Evolutionary conservation across 2,113 vertebrate genomes (phyloP).

Genomic region (Bufo gargarizans): DNA sequence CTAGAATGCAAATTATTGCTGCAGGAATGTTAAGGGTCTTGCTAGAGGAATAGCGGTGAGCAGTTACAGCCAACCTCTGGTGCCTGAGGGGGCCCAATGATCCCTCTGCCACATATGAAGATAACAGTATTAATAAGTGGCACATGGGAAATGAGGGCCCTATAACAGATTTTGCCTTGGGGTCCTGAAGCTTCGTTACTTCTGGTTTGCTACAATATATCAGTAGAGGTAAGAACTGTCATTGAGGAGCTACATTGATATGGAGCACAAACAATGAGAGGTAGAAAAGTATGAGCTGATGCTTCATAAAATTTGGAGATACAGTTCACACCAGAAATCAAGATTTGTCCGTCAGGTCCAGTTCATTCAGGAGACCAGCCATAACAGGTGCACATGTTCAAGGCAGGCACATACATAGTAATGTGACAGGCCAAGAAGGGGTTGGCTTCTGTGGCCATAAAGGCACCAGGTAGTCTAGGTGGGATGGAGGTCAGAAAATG

Average conservation of each 20-base stretch:
- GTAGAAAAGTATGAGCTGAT: neutral
- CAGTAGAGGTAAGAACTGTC: neutral
- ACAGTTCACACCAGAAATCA: neutral
- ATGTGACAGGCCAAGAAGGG: too few relatives aligned
- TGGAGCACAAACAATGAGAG: neutral
- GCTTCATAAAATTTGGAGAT: neutral
- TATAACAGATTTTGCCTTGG: neutral
- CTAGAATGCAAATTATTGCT: neutral
- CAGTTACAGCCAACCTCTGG: neutral
- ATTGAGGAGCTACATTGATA: neutral
- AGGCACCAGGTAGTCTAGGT: too few relatives aligned
- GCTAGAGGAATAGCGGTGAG: neutral
- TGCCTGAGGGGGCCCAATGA: neutral
- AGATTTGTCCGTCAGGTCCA: neutral
- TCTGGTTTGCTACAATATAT: neutral
- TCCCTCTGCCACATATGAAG: neutral
- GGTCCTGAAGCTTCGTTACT: neutral
- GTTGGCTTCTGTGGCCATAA: too few relatives aligned
- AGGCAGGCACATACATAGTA: too few relatives aligned
- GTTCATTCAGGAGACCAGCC: neutral
- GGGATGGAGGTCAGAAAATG: too few relatives aligned
- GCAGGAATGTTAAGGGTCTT: neutral
- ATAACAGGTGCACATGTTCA: neutral
- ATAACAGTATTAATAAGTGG: neutral
- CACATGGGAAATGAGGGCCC: neutral